phyloP scores from a whole-genome alignment of 2,113 vertebrate genomes.

The Gobio gobio region DNA sequence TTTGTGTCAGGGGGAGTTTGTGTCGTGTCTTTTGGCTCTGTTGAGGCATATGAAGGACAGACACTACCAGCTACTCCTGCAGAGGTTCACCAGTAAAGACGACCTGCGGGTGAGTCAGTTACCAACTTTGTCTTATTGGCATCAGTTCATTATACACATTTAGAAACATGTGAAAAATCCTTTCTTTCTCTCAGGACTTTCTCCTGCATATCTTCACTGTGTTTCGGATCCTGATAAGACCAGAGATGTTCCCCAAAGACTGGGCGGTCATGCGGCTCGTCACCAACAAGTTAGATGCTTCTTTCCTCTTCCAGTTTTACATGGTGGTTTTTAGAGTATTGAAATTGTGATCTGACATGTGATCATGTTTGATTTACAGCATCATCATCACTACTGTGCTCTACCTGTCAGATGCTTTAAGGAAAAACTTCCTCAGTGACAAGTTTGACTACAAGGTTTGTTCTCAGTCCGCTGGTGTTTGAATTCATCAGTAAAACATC shows the following conservation, averaged over 20 bases:
- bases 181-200: slow-evolving; percentile 84
- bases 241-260: slow-evolving; percentile 98
- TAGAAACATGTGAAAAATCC: neutral
- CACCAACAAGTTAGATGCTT: slow-evolving; percentile 92
- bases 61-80: slow-evolving; percentile 95
- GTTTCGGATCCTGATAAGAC: slow-evolving; percentile 94
- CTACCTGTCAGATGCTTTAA: slow-evolving; percentile 96
- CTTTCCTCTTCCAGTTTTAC: neutral
- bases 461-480: neutral
- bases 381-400: slow-evolving; percentile 98
- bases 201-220: slow-evolving; percentile 97
- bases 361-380: slow-evolving; percentile 69
- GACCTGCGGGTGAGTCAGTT: slow-evolving; percentile 82
- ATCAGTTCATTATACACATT: neutral
- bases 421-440: slow-evolving; percentile 96
- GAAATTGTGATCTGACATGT: neutral
- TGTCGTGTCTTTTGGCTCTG: slow-evolving; percentile 91
- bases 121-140: neutral
- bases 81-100: slow-evolving; percentile 92
- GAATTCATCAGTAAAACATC: neutral
- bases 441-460: slow-evolving; percentile 96
- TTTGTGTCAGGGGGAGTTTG: slow-evolving; percentile 89
- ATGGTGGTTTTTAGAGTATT: neutral
- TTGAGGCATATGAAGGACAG: slow-evolving; percentile 96
- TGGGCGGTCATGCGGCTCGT: slow-evolving; percentile 99